Base-by-base conservation (phyloP, 2,797 vertebrate species). In the Danio albolineatus region DNA sequence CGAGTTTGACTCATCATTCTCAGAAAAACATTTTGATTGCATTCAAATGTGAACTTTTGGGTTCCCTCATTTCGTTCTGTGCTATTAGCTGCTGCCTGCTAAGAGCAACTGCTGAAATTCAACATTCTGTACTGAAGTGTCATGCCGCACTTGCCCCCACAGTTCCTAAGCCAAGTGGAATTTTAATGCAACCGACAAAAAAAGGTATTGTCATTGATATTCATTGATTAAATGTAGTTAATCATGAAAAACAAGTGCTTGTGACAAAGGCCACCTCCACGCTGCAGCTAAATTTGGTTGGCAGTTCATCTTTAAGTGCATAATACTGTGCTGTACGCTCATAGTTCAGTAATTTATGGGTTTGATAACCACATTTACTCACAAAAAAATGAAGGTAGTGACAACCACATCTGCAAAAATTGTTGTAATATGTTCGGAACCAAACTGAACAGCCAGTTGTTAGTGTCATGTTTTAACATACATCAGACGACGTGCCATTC, bases 21-120 rank as follows among this genome's bases (percentile, higher is more conserved):
- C 39, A 56, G 39, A 79, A 72, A 79, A 65, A 79, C 19, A 79
- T 72, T 64, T 72, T 73, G 59, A 79, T 79, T 72, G 69, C 57
- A 71, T 62, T 62, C 19, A 79, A 46, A 79, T 79, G 59, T 73
- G 59, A 79, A 79, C 49, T 39, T 49, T 48, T 17, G 49, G 38
- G 73, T 74, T 81, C 41, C 19, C 41, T 56, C 61, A 67, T 59
- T 80, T 69, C 39, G 54, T 60, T 66, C 54, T 70, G 44, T 81
- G 64, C 46, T 69, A 67, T 67, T 57, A 51, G 49, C 65, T 48
- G 21, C 51, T 57, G 49, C 66, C 59, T 77, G 28, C 21, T 71
- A 71, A 49, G 7, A 51, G 21, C 65, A 77, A 44, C 21, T 44
- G 48, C 38, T 54, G 8, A 64, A 82, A 78, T 73, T 73, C 51